A percentile compares a stretch with the other conserved stretches of the same genome.
Evolutionary conservation across 2,113 vertebrate species (phyloP).

Genomic region (Pseudolaguvia tuberculata): DNA sequence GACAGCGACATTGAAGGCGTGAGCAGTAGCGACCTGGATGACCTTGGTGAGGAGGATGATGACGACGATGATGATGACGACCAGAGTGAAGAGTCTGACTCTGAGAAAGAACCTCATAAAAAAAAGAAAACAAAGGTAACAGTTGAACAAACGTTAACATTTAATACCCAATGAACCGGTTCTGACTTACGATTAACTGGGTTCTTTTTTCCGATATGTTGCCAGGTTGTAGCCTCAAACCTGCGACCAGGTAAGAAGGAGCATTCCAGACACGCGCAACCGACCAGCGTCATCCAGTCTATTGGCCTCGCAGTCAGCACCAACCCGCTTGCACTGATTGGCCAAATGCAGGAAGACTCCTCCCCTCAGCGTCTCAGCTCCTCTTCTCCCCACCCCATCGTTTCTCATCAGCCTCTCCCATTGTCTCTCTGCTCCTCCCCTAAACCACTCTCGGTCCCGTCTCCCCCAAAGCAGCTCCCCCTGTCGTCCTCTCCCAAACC

Average conservation of each 20-base stretch:
- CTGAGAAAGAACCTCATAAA: constrained; percentile 80
- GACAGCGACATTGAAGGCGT: constrained; percentile 93
- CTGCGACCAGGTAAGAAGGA: constrained; percentile 75
- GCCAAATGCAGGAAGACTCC: constrained; percentile 81
- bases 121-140: constrained; percentile 85
- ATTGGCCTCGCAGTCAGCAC: constrained; percentile 85
- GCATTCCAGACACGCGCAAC: constrained; percentile 78
- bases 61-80: constrained; percentile 79
- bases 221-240: constrained; percentile 77
- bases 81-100: constrained; percentile 88
- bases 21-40: constrained; percentile 92
- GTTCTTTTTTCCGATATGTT: constrained; percentile 15
- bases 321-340: constrained; percentile 86
- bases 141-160: not conserved
- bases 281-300: constrained; percentile 97
- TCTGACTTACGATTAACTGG: not conserved
- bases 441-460: constrained; percentile 68
- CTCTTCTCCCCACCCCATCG: constrained; percentile 60
- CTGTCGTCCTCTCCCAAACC: constrained; percentile 54
- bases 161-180: too few relatives aligned
- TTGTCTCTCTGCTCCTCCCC: constrained; percentile 71
- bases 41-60: constrained; percentile 89
- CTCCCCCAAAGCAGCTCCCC: constrained; percentile 56
- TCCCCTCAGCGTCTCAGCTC: constrained; percentile 63
- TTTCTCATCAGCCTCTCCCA: constrained; percentile 65